Evolutionary conservation across 2,797 vertebrate genomes (phyloP).

Genomic region (Onychomys arenicola): DNA sequence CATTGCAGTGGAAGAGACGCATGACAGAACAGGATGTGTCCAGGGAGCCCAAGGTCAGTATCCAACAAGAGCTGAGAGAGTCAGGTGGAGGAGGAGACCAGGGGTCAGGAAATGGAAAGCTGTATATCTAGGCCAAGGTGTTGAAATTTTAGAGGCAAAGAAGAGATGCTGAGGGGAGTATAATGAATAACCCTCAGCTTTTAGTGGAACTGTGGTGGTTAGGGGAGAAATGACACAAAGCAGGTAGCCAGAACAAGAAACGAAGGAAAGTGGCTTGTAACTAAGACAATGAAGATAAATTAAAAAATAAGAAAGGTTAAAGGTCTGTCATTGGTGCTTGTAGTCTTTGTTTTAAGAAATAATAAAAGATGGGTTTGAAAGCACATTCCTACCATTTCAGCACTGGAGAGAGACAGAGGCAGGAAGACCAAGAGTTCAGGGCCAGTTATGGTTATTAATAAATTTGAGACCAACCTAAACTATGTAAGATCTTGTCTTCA

Average conservation of each 20-base stretch:
- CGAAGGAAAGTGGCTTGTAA: conserved; percentile 8
- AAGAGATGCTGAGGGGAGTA: not conserved
- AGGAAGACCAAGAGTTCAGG: not conserved
- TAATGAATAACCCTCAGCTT: conserved; percentile 18
- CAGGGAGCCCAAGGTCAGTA: conserved; percentile 11
- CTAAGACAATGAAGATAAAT: conserved; percentile 33
- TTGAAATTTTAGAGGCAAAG: conserved; percentile 20
- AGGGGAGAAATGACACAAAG: conserved; percentile 46
- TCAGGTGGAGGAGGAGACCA: not conserved
- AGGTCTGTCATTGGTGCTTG: not conserved
- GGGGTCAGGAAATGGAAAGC: conserved; percentile 32
- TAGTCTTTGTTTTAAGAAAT: conserved; percentile 34
- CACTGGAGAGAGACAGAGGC: not conserved
- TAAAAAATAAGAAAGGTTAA: not conserved
- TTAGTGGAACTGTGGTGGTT: not conserved
- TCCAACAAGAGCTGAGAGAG: conserved; percentile 13
- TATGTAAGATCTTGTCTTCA: not conserved
- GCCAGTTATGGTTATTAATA: not conserved
- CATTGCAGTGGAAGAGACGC: conserved; percentile 1
- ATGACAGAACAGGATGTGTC: not conserved
- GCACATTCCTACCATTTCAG: not conserved
- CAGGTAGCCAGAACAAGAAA: conserved; percentile 7
- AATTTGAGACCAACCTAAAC: not conserved
- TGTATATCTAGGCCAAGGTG: not conserved
- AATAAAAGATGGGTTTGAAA: not conserved